Percentiles rank a stretch among this genome's conserved stretches.
phyloP scores from a whole-genome alignment of 2,888 invertebrate species.

The Drosophila vallismaia region DNA sequence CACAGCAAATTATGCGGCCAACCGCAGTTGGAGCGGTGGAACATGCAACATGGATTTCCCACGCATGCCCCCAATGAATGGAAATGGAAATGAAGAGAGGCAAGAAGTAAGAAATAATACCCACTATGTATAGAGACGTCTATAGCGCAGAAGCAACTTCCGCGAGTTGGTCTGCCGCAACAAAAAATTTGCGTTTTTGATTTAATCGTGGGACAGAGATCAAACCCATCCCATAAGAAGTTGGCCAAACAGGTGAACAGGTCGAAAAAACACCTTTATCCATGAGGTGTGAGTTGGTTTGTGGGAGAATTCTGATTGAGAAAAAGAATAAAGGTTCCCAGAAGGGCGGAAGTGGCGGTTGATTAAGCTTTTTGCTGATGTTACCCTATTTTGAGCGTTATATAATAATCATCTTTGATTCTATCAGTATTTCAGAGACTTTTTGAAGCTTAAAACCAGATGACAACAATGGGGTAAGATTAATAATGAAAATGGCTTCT shows the following conservation, averaged over 20 bases:
- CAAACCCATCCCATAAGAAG: conserved; percentile 58
- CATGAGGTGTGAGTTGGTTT: conserved; percentile 11
- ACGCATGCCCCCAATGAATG: conserved; percentile 60
- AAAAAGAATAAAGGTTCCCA: background rate
- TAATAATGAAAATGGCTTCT: conserved; percentile 14
- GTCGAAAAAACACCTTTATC: background rate
- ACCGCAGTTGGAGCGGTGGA: conserved; percentile 59
- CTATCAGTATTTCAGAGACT: background rate
- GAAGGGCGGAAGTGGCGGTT: conserved; percentile 25
- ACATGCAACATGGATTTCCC: conserved; percentile 68
- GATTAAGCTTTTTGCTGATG: conserved; percentile 13
- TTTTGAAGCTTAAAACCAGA: background rate
- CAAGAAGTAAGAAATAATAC: conserved; percentile 17
- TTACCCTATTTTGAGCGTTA: background rate
- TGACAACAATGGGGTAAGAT: conserved; percentile 5
- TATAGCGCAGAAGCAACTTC: conserved; percentile 57
- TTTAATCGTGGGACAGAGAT: conserved; percentile 79
- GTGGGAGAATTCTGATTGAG: conserved; percentile 7
- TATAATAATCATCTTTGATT: conserved; percentile 1
- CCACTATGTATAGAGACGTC: background rate
- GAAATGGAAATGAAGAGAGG: conserved; percentile 31
- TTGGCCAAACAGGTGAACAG: conserved; percentile 30
- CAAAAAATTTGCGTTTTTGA: conserved; percentile 77
- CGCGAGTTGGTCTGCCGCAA: conserved; percentile 48
- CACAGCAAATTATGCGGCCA: conserved; percentile 75